Base-by-base conservation (phyloP, 2,888 invertebrate genomes). In the Eulithis prunata region DNA sequence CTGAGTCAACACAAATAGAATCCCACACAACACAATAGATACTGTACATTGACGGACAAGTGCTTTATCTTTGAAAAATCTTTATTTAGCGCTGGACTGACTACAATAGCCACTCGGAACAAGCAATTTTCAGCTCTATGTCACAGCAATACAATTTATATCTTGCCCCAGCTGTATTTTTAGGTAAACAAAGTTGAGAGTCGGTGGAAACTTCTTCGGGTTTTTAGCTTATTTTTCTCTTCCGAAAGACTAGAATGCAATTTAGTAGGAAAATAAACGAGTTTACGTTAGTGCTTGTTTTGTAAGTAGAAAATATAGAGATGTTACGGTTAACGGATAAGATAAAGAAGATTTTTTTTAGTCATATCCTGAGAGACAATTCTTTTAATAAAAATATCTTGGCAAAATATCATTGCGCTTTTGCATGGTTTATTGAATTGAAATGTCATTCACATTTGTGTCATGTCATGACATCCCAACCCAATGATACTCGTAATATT, bases 211-310 rank as follows among this genome's bases (percentile, higher is more conserved):
- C 66, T 60, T 52, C 59, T 64, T 57, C 64, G 51, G 64, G 61
- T 28, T 47, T 52, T 55, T 68, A 71, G 72, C 75, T 79, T 80
- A 77, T 78, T 82, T 76, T 76, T 68, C 64, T 73, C 71, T 72
- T 71, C 65, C 59, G 64, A 71, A 75, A 75, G 72, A 69, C 77
- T 74, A 70, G 71, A 83, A 84, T 81, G 81, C 83, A 82, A 84
- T 83, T 82, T 79, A 68, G 77, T 76, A 61, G 63, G 56, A 78
- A 81, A 74, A 81, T 75, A 78, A 78, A 76, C 63, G 70, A 57
- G 41, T 47, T 21, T 62, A 69, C 53, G 57, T 66, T 70, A 64
- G 62, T 71, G 70, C 52, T 70, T 57, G 66, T 70, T 74, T 73
- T 47, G 55, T 56, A n/a, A 46, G 55, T 55, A 55, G 46, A 66